phyloP scores from a whole-genome alignment of 1,140 invertebrate genomes.

The Triops cancriformis region DNA sequence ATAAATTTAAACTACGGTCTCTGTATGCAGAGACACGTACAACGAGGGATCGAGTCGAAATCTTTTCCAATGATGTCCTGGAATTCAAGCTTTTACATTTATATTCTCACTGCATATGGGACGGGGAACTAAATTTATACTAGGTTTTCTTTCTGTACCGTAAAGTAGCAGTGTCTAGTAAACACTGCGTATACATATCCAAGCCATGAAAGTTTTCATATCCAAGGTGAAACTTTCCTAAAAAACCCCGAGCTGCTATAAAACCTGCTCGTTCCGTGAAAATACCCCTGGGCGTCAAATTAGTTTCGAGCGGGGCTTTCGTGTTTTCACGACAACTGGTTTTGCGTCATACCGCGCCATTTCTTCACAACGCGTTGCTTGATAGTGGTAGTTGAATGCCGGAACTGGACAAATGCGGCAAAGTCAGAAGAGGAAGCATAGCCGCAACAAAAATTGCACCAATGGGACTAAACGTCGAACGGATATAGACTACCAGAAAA shows the following conservation, averaged over 20 bases:
- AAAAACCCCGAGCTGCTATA: not conserved
- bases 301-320: not conserved
- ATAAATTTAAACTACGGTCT: not conserved
- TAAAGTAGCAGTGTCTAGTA: not conserved
- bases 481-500: not conserved
- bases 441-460: not conserved
- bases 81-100: not conserved
- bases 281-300: not conserved
- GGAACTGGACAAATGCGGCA: not conserved
- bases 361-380: not conserved
- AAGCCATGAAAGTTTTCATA: not conserved
- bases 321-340: not conserved
- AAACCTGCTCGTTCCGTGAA: not conserved
- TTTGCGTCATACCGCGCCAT: not conserved
- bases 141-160: not conserved
- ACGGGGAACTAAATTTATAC: not conserved
- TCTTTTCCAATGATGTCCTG: not conserved
- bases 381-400: not conserved
- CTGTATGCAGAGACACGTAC: not conserved
- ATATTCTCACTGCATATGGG: not conserved
- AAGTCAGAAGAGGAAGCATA: not conserved
- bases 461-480: not conserved
- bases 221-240: no score
- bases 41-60: not conserved
- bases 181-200: not conserved